Evolutionary conservation across 1,140 invertebrate genomes (phyloP).

Genomic region (Pseudomyrmex dendroicus): DNA sequence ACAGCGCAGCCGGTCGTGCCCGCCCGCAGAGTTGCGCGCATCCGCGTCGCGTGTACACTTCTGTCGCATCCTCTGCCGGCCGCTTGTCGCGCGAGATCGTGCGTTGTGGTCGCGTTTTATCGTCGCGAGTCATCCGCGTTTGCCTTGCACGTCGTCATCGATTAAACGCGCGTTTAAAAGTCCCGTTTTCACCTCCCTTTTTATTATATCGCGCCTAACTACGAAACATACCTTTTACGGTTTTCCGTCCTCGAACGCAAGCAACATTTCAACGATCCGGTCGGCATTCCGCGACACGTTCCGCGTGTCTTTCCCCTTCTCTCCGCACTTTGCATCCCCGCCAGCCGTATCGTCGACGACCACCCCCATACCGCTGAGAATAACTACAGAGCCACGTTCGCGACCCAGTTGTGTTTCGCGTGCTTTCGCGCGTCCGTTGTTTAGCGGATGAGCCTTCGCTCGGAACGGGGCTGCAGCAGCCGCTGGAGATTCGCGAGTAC

Average conservation of each 20-base stretch:
- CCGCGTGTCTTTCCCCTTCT: conserved; percentile 24
- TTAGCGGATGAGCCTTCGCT: conserved; percentile 65
- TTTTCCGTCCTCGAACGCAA: conserved; percentile 3
- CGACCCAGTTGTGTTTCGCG: conserved; percentile 79
- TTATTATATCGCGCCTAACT: background rate
- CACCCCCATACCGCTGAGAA: conserved; percentile 15
- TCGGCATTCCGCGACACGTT: conserved; percentile 8
- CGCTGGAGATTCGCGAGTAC: conserved; percentile 45
- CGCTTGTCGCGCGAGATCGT: conserved; percentile 41
- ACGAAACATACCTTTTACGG: background rate
- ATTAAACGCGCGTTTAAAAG: conserved; percentile 33
- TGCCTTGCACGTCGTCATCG: conserved; percentile 21
- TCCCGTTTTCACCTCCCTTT: conserved; percentile 9
- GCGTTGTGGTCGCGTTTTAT: conserved; percentile 41
- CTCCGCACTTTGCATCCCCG: conserved; percentile 21
- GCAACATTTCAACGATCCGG: conserved; percentile 11
- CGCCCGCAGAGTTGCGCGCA: conserved; percentile 75
- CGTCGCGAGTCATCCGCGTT: background rate
- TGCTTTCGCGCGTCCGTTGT: conserved; percentile 71
- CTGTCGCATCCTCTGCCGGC: conserved; percentile 56
- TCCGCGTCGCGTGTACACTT: conserved; percentile 73
- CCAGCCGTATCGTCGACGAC: conserved; percentile 17
- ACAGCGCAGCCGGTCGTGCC: conserved; percentile 76
- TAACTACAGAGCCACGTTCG: conserved; percentile 58
- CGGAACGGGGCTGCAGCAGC: conserved; percentile 34